A percentile compares a stretch with the other conserved stretches of the same genome.
Conservation (phyloP, 2,113 vertebrate species). For the Prinia subflava region DNA sequence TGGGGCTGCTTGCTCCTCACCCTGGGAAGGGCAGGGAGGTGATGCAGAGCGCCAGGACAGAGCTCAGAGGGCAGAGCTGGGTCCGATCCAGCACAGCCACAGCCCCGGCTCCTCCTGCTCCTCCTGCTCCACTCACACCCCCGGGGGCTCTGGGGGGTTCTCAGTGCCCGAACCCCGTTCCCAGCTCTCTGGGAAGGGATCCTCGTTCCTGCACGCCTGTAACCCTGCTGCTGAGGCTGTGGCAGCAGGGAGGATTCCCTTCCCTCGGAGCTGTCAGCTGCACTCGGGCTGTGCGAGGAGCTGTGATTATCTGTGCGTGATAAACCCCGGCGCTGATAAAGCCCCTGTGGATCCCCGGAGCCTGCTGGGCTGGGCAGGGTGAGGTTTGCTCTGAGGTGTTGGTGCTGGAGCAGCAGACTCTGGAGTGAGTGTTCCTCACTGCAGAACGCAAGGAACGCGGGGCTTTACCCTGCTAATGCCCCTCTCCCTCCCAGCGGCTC, state of each 20-base stretch:
- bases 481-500: background rate
- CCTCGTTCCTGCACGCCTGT: too few species aligned
- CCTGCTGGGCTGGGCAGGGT: background rate
- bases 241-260: background rate
- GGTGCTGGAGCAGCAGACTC: background rate
- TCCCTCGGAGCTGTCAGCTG: rapidly evolving
- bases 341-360: background rate
- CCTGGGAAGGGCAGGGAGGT: too few species aligned
- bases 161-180: too few species aligned
- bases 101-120: too few species aligned
- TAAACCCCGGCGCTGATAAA: background rate
- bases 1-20: too few species aligned
- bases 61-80: too few species aligned
- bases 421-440: background rate
- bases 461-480: background rate
- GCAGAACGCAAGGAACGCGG: background rate
- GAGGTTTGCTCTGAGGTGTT: background rate
- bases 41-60: too few species aligned
- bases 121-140: rapidly evolving
- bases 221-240: background rate
- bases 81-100: too few species aligned
- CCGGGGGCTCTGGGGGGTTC: background rate
- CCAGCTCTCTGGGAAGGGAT: too few species aligned
- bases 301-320: background rate
- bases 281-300: background rate